A percentile compares a stretch with the other conserved stretches of the same genome.
Conservation (phyloP, 2,113 vertebrate genomes). For the Cephalopterus ornatus region DNA sequence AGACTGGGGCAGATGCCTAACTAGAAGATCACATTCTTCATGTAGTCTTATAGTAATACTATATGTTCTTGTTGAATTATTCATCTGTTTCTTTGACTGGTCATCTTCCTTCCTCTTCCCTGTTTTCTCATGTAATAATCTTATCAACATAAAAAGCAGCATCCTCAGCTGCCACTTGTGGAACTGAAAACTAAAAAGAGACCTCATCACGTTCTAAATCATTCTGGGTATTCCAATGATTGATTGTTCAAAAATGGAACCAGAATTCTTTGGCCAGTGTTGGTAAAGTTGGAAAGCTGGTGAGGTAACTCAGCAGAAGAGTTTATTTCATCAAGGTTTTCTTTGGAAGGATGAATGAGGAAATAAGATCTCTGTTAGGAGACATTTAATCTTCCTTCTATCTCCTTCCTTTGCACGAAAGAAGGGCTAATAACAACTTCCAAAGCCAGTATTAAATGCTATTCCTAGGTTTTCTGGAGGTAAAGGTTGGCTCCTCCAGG, state of each 20-base stretch:
- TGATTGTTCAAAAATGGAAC: background rate
- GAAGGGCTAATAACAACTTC: background rate
- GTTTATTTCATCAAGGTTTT: background rate
- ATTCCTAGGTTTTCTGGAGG: background rate
- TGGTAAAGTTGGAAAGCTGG: background rate
- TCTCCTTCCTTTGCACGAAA: background rate
- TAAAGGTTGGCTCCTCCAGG: background rate
- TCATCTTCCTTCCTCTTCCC: background rate
- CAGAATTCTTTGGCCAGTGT: background rate
- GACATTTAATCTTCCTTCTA: background rate
- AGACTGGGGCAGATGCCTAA: background rate
- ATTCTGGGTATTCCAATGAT: accelerated
- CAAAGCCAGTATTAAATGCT: background rate
- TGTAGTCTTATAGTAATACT: background rate
- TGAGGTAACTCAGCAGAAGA: background rate
- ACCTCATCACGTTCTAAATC: background rate
- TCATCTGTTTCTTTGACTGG: background rate
- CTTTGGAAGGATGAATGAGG: background rate
- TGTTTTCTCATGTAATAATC: background rate
- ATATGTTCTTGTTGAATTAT: background rate
- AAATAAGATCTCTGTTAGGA: background rate
- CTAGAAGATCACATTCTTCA: background rate
- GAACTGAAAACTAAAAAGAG: background rate
- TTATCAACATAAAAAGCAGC: background rate
- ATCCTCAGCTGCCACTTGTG: background rate